These are phyloP conservation scores for Ectobius pallidus DNA, from an alignment of 2,888 invertebrate species.

Conservation along the genomic window DNA sequence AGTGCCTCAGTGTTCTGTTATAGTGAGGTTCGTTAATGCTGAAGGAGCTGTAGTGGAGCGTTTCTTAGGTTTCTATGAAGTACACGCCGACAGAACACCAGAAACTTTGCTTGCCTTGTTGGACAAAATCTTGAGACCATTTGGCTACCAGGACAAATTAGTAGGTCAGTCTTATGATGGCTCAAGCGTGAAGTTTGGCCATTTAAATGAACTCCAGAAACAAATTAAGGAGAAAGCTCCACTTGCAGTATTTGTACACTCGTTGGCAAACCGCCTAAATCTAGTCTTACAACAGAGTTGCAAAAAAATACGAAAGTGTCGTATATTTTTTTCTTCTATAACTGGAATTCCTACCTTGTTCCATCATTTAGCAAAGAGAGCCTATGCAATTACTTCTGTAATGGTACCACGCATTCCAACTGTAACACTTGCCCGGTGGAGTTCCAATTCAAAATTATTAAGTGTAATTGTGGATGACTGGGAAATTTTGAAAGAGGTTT, in stretches of 20 bases:
- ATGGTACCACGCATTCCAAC: neutral
- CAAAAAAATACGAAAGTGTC: slow-evolving; percentile 41
- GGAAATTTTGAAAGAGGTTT: neutral
- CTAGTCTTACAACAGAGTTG: slow-evolving; percentile 42
- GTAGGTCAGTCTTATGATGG: slow-evolving; percentile 43
- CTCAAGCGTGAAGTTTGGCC: slow-evolving; percentile 41
- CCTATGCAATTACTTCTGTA: slow-evolving; percentile 19
- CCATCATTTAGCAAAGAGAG: slow-evolving; percentile 41
- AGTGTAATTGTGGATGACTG: neutral
- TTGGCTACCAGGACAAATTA: neutral
- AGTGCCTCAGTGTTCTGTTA: too few relatives aligned
- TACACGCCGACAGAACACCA: too few relatives aligned
- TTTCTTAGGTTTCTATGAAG: neutral
- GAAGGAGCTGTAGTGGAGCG: slow-evolving; percentile 18
- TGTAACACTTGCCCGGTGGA: neutral
- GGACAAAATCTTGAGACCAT: slow-evolving; percentile 16
- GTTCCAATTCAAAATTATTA: neutral
- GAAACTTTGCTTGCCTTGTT: slow-evolving; percentile 42
- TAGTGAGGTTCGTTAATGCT: slow-evolving; percentile 14
- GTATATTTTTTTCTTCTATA: slow-evolving; percentile 45
- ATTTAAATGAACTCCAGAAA: too few relatives aligned
- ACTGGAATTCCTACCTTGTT: slow-evolving; percentile 44
- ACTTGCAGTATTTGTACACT: slow-evolving; percentile 42
- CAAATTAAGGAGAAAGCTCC: slow-evolving; percentile 44
- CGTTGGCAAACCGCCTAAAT: slow-evolving; percentile 44